Base-by-base conservation (phyloP, 1,140 invertebrate genomes). In the Leptinotarsa lineolata region DNA sequence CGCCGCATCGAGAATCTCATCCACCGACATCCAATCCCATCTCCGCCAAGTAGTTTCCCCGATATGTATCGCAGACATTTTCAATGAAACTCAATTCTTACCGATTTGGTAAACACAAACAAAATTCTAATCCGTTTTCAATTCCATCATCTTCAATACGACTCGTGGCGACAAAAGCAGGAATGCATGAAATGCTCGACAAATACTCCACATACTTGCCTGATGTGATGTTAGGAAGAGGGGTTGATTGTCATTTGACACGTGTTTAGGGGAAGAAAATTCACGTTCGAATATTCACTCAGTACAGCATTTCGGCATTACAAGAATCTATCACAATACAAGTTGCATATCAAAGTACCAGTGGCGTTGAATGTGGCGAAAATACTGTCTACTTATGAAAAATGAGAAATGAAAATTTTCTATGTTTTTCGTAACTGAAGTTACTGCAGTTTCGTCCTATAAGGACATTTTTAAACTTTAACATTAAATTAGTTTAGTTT, bases 121-220 rank as follows among this genome's bases (percentile, higher is more conserved):
- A 54, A 54, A 54, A 54, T 54, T 54, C 48, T 54, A 54, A 54
- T 54, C 48, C 48, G 48, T 54, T 54, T 54, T 54, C 48, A 54
- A 54, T 54, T 54, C 48, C 48, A 54, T 54, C 48, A 54, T 54
- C 48, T 54, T 54, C 48, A 54, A 18, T 54, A 13, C 48, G 48
- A 54, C 48, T 54, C 48, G 6, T 54, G 48, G 48, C 48, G 16
- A 54, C 48, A 54, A 54, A 54, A 54, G 48, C 48, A 54, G 48
- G 48, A 54, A 54, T 54, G 48, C 48, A 54, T n/a, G 48, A 54
- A 54, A 54, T 54, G 48, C 48, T 4, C 48, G 48, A 54, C 48
- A 54, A 54, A 54, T 54, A 54, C 48, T 54, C 48, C 48, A 54
- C 48, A 54, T 54, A 54, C 48, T 54, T 54, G 48, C 48, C 48